A percentile compares a stretch with the other conserved stretches of the same genome.
Evolutionary conservation across 2,888 invertebrate species (phyloP).

Genomic region (Diarsia dahlii): DNA sequence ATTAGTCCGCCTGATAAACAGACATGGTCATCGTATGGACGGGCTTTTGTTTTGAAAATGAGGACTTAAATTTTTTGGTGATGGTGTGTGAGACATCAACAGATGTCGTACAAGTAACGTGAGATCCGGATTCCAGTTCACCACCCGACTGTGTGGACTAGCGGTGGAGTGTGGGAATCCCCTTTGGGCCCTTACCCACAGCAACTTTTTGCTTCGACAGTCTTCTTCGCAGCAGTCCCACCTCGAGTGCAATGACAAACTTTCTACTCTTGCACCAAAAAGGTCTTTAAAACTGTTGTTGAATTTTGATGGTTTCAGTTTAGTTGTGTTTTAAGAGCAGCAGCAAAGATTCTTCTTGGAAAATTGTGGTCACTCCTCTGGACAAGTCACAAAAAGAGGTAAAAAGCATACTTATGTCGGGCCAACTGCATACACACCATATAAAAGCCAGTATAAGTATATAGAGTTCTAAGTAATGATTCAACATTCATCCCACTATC

Average conservation of each 20-base stretch:
- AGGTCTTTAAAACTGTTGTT: not conserved
- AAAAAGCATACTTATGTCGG: not conserved
- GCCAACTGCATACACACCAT: not conserved
- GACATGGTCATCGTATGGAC: too few relatives aligned
- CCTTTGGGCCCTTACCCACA: not conserved
- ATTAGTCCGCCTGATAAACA: too few relatives aligned
- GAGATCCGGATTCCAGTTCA: not conserved
- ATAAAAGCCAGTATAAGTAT: not conserved
- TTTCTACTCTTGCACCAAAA: not conserved
- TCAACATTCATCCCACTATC: not conserved
- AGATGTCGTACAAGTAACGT: not conserved
- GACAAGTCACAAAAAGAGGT: not conserved
- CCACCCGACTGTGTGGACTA: not conserved
- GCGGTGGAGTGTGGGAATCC: not conserved
- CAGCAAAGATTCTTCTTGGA: not conserved
- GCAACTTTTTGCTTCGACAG: not conserved
- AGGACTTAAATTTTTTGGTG: not conserved
- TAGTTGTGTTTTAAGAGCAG: not conserved
- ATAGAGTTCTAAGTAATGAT: slow-evolving; percentile 1
- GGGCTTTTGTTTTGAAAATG: too few relatives aligned
- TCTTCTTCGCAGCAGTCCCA: not conserved
- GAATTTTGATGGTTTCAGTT: not conserved
- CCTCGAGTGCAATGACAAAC: not conserved
- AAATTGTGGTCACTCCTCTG: not conserved
- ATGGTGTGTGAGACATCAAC: not conserved